These are phyloP conservation scores for Charadrius vociferus DNA, from an alignment of 2,113 vertebrate species.

Conservation along the genomic window DNA sequence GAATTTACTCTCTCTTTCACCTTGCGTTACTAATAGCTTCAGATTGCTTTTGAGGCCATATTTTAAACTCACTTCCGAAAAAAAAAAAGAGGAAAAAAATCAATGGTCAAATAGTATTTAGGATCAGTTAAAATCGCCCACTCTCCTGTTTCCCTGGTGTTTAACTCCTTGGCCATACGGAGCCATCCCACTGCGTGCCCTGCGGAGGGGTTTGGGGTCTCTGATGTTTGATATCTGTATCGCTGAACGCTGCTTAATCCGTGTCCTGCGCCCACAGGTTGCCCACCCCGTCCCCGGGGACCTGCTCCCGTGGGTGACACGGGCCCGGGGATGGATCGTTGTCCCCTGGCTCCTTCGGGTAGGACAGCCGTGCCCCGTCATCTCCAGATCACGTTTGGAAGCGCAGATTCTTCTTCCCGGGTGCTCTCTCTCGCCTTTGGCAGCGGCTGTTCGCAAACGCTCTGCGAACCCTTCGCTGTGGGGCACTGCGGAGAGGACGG, in stretches of 20 bases:
- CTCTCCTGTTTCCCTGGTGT: neutral
- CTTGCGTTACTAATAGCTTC: conserved; percentile 67
- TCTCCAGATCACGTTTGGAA: neutral
- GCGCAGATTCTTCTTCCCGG: neutral
- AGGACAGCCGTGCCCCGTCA: fast-evolving
- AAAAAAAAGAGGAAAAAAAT: neutral
- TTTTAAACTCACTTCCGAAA: neutral
- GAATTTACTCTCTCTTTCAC: conserved; percentile 62
- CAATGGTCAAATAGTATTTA: neutral
- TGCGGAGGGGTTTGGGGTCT: neutral
- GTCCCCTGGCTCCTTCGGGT: fast-evolving
- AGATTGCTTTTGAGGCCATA: conserved; percentile 53
- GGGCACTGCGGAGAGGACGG: fast-evolving
- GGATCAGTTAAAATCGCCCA: neutral
- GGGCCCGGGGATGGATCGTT: fast-evolving
- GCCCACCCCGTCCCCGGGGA: neutral
- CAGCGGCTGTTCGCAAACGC: neutral
- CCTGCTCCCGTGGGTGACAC: fast-evolving
- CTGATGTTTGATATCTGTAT: neutral
- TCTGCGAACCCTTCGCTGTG: neutral
- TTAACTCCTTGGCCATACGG: neutral
- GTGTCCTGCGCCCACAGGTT: fast-evolving
- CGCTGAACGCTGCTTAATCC: fast-evolving
- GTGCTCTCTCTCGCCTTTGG: neutral
- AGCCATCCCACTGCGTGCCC: neutral